Percentiles rank a stretch among this genome's conserved stretches.
Conservation (phyloP, 2,797 vertebrate genomes). For the Galago senegalensis region DNA sequence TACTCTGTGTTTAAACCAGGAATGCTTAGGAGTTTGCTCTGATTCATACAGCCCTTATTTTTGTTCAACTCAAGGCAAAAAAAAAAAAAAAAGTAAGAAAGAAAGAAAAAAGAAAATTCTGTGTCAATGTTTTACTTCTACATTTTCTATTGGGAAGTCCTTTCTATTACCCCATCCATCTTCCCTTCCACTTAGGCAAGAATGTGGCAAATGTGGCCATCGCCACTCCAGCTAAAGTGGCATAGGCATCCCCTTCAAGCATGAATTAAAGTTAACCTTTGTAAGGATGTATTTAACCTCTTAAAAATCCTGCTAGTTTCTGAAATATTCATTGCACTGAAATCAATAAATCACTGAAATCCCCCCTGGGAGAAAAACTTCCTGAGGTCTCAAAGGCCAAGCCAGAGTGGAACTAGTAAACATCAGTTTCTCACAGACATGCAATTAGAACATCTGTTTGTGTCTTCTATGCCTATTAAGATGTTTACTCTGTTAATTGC, state of each 20-base stretch:
- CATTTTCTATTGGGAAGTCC: constrained; percentile 32
- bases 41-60: background rate
- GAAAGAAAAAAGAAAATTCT: background rate
- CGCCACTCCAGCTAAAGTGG: background rate
- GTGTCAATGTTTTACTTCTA: background rate
- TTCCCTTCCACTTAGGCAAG: constrained; percentile 56
- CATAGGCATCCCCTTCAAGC: constrained; percentile 62
- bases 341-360: constrained; percentile 89
- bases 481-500: constrained; percentile 88
- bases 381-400: constrained; percentile 87
- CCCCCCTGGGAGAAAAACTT: constrained; percentile 83
- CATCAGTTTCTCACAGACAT: constrained; percentile 86
- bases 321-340: constrained; percentile 85
- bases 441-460: constrained; percentile 89
- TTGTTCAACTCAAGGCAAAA: background rate
- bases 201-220: background rate
- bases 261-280: constrained; percentile 77
- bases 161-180: background rate
- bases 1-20: background rate
- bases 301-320: constrained; percentile 83
- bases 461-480: constrained; percentile 86
- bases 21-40: background rate
- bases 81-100: background rate
- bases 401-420: constrained; percentile 85
- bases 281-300: constrained; percentile 83